Conservation (phyloP, 2,113 vertebrate genomes). For the Nematolebias whitei region DNA sequence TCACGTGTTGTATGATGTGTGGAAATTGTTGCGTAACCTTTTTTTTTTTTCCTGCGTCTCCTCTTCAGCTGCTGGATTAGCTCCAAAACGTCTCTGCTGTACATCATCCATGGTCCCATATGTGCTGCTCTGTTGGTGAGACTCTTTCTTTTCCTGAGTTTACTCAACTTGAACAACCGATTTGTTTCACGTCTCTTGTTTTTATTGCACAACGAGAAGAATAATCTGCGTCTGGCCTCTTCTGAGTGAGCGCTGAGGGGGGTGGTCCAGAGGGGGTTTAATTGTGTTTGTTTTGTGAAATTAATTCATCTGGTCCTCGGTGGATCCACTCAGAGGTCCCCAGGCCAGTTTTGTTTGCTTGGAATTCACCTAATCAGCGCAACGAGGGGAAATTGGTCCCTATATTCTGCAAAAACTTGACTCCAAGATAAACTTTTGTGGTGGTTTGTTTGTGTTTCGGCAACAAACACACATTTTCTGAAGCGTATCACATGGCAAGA, state of each 20-base stretch:
- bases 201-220: slow-evolving; percentile 39
- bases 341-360: slow-evolving; percentile 22
- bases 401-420: slow-evolving; percentile 11
- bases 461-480: no score
- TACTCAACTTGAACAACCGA: slow-evolving; percentile 10
- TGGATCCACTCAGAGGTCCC: slow-evolving; percentile 24
- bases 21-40: slow-evolving; percentile 14
- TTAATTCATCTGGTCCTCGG: slow-evolving; percentile 30
- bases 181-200: slow-evolving; percentile 14
- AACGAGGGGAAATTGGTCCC: slow-evolving; percentile 4
- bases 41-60: slow-evolving; percentile 4
- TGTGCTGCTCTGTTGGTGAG: slow-evolving; percentile 94
- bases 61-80: slow-evolving; percentile 94
- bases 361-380: slow-evolving; percentile 46
- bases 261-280: slow-evolving; percentile 28
- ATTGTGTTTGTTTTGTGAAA: slow-evolving; percentile 55
- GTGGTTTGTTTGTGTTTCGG: background rate
- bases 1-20: slow-evolving; percentile 1
- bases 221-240: slow-evolving; percentile 15
- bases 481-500: no score
- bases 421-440: background rate
- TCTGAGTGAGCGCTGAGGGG: slow-evolving; percentile 20
- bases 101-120: slow-evolving; percentile 97
- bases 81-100: slow-evolving; percentile 94
- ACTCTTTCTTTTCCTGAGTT: background rate